Percentiles rank a stretch among this genome's conserved stretches.
Evolutionary conservation across 2,797 vertebrate species (phyloP).

Genomic region (Phalanger gymnotis): DNA sequence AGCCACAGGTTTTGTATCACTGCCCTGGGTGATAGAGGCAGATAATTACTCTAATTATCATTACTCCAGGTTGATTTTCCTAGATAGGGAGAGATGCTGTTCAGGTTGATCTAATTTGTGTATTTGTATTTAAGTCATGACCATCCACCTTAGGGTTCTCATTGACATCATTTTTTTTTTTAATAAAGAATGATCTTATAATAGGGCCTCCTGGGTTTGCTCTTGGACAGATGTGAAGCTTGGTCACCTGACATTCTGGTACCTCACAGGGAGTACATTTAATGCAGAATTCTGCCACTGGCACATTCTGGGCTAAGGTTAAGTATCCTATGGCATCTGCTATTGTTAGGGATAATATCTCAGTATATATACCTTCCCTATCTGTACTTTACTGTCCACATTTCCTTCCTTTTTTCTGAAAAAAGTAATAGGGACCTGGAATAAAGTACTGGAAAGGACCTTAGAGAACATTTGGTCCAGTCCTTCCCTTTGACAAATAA

Average conservation of each 20-base stretch:
- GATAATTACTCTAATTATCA: slow-evolving; percentile 60
- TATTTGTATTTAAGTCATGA: slow-evolving; percentile 44
- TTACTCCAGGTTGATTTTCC: slow-evolving; percentile 53
- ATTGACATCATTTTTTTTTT: not conserved
- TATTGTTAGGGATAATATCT: not conserved
- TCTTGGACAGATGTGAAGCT: not conserved
- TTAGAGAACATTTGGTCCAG: not conserved
- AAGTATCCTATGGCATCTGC: not conserved
- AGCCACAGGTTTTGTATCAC: slow-evolving; percentile 52
- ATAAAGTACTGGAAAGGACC: not conserved
- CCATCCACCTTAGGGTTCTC: slow-evolving; percentile 28
- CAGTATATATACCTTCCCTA: not conserved
- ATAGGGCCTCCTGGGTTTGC: not conserved
- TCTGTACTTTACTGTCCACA: not conserved
- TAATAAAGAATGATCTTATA: not conserved
- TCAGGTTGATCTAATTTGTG: slow-evolving; percentile 32
- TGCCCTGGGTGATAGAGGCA: slow-evolving; percentile 29
- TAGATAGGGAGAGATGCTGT: slow-evolving; percentile 24
- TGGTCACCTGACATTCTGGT: not conserved
- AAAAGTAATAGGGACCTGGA: not conserved
- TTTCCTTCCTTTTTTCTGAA: not conserved
- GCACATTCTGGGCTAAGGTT: not conserved
- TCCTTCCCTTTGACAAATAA: not conserved
- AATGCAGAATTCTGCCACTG: not conserved
- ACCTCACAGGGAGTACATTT: not conserved